Conservation (phyloP, 2,113 vertebrate species). For the Hippocampus zosterae region DNA sequence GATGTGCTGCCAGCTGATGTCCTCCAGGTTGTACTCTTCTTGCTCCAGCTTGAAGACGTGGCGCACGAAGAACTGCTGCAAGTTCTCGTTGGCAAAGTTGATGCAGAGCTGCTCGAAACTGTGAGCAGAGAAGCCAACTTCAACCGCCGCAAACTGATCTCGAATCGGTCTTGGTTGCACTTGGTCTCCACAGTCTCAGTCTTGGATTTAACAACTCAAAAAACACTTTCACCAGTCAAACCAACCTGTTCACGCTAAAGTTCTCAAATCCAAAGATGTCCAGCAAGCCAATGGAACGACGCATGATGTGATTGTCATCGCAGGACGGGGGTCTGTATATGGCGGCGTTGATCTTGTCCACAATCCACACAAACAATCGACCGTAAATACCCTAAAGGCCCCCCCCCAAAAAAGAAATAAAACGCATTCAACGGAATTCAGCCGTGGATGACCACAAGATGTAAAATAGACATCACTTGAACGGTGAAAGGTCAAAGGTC, state of each 20-base stretch:
- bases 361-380: slow-evolving; percentile 93
- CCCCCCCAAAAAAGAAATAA: background rate
- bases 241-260: slow-evolving; percentile 91
- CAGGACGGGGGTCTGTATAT: slow-evolving; percentile 88
- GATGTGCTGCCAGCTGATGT: slow-evolving; percentile 97
- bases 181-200: background rate
- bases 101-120: slow-evolving; percentile 99
- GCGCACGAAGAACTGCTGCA: slow-evolving; percentile 96
- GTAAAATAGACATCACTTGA: no score
- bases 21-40: slow-evolving; percentile 97
- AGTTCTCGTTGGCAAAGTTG: slow-evolving; percentile 97
- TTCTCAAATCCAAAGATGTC: slow-evolving; percentile 99
- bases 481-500: no score
- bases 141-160: background rate
- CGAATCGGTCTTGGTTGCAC: background rate
- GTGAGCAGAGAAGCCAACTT: background rate
- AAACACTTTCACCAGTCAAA: no score
- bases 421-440: background rate
- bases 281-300: slow-evolving; percentile 87
- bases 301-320: slow-evolving; percentile 71
- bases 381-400: slow-evolving; percentile 91
- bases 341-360: slow-evolving; percentile 96
- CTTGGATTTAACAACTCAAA: background rate
- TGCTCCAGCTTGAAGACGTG: slow-evolving; percentile 98
- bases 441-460: background rate